Evolutionary conservation across 2,113 vertebrate genomes (phyloP), one percentile per base, ranked within the genome.

Genomic region (Rhinoderma darwinii): DNA sequence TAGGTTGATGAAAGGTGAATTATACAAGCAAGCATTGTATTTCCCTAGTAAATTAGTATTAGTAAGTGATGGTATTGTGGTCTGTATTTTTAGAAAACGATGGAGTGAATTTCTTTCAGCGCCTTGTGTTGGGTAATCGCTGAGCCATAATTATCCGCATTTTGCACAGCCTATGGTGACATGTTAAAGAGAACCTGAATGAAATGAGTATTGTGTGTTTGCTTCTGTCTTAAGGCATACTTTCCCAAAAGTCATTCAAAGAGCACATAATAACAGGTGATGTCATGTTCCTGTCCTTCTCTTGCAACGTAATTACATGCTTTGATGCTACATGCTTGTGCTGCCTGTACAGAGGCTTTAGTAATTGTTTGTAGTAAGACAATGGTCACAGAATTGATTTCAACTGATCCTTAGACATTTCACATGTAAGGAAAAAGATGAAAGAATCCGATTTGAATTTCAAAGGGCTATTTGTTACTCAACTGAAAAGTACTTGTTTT

Each of bases 211-310:
- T 84, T 84, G 83, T 76, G 83, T 84, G 39, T 30, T 76, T 76
- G 72, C 72, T 41, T 77, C 73, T n/a, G 51, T 84, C 72, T 47
- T 59, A 41, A 43, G 54, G 50, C 73, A 63, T 63, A 54, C 72
- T n/a, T 84, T 77, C 54, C 72, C 56, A 18, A 74, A 84, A 84
- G 73, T 32, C 51, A 54, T 59, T 74, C 50, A 84, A 75, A 84
- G 82, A 63, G 83, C 27, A 63, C 73, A 77, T 84, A 84, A 84
- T 84, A 84, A 76, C 83, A 84, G 83, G 72, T 84, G 73, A 84
- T 84, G 83, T 76, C 83, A 84, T 76, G 72, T 56, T 84, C 73
- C 54, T 84, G 51, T 63, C 76, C 54, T 59, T 84, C 51, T 63
- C 54, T 50, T 84, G 73, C 54, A 44, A 59, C 35, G 63, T 84